Evolutionary conservation across 2,797 vertebrate genomes (phyloP), one percentile per base, ranked within the genome.

Genomic region (Acanthurus lineatus): DNA sequence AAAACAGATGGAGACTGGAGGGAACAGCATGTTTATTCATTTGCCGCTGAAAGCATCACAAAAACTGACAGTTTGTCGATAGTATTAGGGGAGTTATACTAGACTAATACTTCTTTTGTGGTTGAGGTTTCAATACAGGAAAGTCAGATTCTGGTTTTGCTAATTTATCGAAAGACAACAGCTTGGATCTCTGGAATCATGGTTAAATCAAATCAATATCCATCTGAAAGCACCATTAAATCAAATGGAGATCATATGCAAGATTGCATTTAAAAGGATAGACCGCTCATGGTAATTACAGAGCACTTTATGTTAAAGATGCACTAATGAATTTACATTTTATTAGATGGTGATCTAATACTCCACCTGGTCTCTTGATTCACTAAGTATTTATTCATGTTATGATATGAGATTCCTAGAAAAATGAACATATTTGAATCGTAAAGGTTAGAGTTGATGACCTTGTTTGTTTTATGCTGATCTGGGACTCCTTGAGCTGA

Each of bases 301-400:
- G 49, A 82, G 79, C 79, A 86, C 88, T 91, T 92, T 80, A 88
- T 91, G 88, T 86, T 91, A 85, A 93, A 86, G 70, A 90, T 90
- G 88, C 79, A 89, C 89, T 90, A 93, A 93, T 91, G 89, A 94
- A 88, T 86, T 88, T 89, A 87, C 81, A 82, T 93, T 92, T 93
- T 91, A 92, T 90, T 82, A 88, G 70, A 78, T 51, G 10, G 15
- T 75, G 82, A 84, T 83, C 82, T 84, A 92, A 90, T 90, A 74
- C 83, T 78, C 93, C 92, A 94, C 94, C 94, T 95, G 91, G 79
- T 91, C 76, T 76, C 47, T 89, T 85, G 63, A 82, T 87, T 84
- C 67, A 47, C 19, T 53, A 66, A 73, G 68, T 54, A 65, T 73
- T 88, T 78, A 88, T 76, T 79, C 76, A 86, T 83, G 64, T 75